phyloP scores from a whole-genome alignment of 2,797 vertebrate species.

The Cygnus olor region DNA sequence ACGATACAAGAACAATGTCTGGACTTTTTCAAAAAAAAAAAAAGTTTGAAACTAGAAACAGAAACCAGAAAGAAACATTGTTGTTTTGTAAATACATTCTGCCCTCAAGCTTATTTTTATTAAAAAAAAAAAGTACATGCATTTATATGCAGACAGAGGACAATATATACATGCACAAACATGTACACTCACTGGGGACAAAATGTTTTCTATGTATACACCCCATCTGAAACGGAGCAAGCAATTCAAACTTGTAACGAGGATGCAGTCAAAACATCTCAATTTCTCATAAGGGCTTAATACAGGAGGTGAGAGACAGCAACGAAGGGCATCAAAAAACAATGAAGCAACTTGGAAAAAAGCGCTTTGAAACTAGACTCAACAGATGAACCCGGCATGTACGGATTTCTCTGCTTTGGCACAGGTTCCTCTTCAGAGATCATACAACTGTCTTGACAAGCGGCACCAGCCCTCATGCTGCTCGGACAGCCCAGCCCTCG shows the following conservation, averaged over 20 bases:
- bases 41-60: constrained; percentile 32
- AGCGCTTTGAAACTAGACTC: background rate
- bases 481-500: background rate
- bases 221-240: background rate
- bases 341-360: constrained; percentile 4
- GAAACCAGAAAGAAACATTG: constrained; percentile 22
- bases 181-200: background rate
- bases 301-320: background rate
- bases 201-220: constrained; percentile 2
- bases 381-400: background rate
- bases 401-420: constrained; percentile 6
- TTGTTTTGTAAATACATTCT: constrained; percentile 36
- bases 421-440: background rate
- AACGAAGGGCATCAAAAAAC: background rate
- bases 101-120: constrained; percentile 35
- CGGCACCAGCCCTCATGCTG: background rate
- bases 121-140: background rate
- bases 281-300: background rate
- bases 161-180: background rate
- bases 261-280: background rate
- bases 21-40: background rate
- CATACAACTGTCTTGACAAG: background rate
- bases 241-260: background rate
- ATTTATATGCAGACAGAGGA: constrained; percentile 7
- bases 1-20: constrained; percentile 19